Evolutionary conservation across 1,140 invertebrate species (phyloP).

Genomic region (Triops cancriformis): DNA sequence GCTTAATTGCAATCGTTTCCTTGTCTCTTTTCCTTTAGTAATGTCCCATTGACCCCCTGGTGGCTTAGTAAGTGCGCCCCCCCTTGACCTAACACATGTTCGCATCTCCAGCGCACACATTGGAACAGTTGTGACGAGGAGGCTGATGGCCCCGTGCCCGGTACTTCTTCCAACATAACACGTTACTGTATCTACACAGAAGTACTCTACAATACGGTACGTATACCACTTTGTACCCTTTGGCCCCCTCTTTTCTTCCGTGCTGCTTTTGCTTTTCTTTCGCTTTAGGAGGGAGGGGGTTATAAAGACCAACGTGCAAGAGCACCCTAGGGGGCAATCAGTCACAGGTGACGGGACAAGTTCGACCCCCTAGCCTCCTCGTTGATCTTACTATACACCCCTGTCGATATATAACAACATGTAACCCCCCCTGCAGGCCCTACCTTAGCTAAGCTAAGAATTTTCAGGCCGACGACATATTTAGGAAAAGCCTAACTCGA

Average conservation of each 20-base stretch:
- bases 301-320: slow-evolving; percentile 10
- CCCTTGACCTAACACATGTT: slow-evolving; percentile 9
- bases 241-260: not conserved
- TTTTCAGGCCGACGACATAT: too few species aligned
- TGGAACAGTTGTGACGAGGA: not conserved
- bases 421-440: too few species aligned
- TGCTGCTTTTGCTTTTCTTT: not conserved
- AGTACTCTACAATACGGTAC: too few species aligned
- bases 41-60: slow-evolving; percentile 8
- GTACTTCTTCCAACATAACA: too few species aligned
- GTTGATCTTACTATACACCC: not conserved
- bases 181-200: too few species aligned
- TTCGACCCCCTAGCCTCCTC: not conserved
- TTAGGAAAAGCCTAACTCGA: too few species aligned
- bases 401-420: too few species aligned
- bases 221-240: not conserved
- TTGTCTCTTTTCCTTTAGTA: slow-evolving; percentile 6
- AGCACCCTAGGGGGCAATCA: slow-evolving; percentile 2
- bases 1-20: slow-evolving; percentile 9
- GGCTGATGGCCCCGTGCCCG: too few species aligned
- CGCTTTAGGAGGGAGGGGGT: not conserved
- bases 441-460: too few species aligned
- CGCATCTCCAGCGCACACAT: not conserved
- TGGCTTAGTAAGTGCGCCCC: not conserved
- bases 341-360: slow-evolving; percentile 12